Base-by-base conservation (phyloP, 2,113 vertebrate genomes). In the Stigmatopora nigra region DNA sequence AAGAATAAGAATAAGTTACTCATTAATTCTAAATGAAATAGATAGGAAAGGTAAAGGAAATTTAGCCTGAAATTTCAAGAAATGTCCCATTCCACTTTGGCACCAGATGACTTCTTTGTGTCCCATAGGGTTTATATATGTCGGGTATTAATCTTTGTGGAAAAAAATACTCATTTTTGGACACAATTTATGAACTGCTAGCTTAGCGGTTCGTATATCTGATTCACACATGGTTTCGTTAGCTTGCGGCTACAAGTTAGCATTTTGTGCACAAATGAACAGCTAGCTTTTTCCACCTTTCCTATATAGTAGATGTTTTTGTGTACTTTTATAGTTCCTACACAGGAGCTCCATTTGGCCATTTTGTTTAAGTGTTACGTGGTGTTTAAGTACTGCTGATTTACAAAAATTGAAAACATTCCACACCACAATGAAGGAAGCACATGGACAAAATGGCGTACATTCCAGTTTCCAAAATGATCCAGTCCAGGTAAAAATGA, bases 381-480 rank as follows among this genome's bases (percentile, higher is more conserved):
- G 22, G 59, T 71, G 11, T 51, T 57, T 71, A 47, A 63, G 20
- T 36, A 66, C 62, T 51, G 69, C 65, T 61, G 66, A 67, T 17
- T 46, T 31, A 58, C 67, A 2, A 14, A 14, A 0, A 69, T 25
- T 56, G 22, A 71, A 38, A 46, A 88, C 84, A 87, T 85, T 88
- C 83, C 86, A 82, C 58, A 25, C 20, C 16, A 48, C 14, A 7
- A 46, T 48, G 48, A 69, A 46, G 19, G 20, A 46, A 14, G 20
- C 44, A 38, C 38, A 16, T 6, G 59, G 59, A 61, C 41, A 16
- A 15, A 45, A 61, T 16, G 2, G 3, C 19, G 44, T 74, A 74
- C 77, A 74, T 71, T 80, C 25, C 60, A 64, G 78, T 82, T 77
- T 48, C 47, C 57, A 65, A 71, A 45, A 69, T 67, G 65, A 71